Evolutionary conservation across 2,797 vertebrate genomes (phyloP).

Genomic region (Cynopterus sphinx): DNA sequence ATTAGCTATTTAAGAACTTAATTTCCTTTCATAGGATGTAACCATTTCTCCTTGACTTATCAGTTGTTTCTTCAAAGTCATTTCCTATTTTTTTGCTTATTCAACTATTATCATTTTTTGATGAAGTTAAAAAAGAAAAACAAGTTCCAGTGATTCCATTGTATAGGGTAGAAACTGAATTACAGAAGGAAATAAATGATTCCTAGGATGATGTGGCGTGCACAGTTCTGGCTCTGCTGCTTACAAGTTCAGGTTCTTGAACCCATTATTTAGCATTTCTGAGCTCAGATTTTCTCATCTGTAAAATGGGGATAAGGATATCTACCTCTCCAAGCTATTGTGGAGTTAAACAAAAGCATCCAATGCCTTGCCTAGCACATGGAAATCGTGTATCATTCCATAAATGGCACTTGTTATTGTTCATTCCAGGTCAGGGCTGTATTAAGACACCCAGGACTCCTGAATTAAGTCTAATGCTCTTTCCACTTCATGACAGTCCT

Average conservation of each 20-base stretch:
- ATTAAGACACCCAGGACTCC: background rate
- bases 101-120: background rate
- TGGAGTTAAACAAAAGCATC: background rate
- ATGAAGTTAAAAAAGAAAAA: background rate
- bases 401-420: background rate
- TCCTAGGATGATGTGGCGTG: background rate
- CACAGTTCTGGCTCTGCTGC: background rate
- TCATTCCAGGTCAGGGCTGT: background rate
- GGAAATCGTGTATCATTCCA: accelerated
- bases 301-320: background rate
- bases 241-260: background rate
- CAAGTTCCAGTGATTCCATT: background rate
- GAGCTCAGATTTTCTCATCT: background rate
- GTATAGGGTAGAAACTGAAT: background rate
- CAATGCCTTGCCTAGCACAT: accelerated
- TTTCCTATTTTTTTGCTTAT: background rate
- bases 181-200: background rate
- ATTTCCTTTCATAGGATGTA: background rate
- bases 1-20: background rate
- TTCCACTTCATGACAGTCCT: background rate
- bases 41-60: background rate
- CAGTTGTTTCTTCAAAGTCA: background rate
- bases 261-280: background rate
- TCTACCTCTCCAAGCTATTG: background rate
- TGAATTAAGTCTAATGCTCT: background rate